phyloP scores from a whole-genome alignment of 2,888 invertebrate species.

The Athalia cordata region DNA sequence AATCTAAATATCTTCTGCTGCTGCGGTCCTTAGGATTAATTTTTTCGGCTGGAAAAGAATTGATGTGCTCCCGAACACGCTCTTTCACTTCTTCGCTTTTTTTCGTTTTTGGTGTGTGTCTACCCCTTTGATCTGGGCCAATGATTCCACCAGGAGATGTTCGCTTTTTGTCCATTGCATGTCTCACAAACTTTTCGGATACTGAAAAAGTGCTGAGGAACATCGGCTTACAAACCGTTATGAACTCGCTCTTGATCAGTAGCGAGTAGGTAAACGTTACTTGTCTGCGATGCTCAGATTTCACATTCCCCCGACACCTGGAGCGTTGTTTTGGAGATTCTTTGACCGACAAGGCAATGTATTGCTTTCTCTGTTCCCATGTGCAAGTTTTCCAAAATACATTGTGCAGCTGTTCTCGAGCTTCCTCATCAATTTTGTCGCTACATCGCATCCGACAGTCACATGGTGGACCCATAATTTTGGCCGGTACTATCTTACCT shows the following conservation, averaged over 20 bases:
- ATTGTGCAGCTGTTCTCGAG: constrained; percentile 58
- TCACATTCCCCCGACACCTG: constrained; percentile 57
- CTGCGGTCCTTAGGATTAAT: constrained; percentile 54
- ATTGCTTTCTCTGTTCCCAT: constrained; percentile 62
- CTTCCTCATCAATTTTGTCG: constrained; percentile 58
- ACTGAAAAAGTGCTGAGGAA: constrained; percentile 63
- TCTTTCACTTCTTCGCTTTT: constrained; percentile 61
- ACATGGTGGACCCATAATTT: constrained; percentile 62
- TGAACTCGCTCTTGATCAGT: constrained; percentile 56
- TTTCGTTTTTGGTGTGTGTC: constrained; percentile 62
- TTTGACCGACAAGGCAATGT: constrained; percentile 60
- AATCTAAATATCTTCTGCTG: constrained; percentile 56
- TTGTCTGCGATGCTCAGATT: constrained; percentile 58
- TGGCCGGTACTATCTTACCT: constrained; percentile 62
- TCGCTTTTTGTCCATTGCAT: constrained; percentile 62
- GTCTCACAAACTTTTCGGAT: constrained; percentile 63
- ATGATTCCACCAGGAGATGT: constrained; percentile 58
- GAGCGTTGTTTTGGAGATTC: constrained; percentile 63
- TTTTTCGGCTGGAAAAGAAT: constrained; percentile 58
- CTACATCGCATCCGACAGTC: constrained; percentile 61
- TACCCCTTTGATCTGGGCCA: constrained; percentile 61
- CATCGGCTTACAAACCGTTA: constrained; percentile 64
- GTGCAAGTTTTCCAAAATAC: constrained; percentile 61
- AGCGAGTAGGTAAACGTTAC: constrained; percentile 62
- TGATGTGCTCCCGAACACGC: constrained; percentile 61